Evolutionary conservation across 2,797 vertebrate genomes (phyloP).

Genomic region (Hoplostethus atlanticus): DNA sequence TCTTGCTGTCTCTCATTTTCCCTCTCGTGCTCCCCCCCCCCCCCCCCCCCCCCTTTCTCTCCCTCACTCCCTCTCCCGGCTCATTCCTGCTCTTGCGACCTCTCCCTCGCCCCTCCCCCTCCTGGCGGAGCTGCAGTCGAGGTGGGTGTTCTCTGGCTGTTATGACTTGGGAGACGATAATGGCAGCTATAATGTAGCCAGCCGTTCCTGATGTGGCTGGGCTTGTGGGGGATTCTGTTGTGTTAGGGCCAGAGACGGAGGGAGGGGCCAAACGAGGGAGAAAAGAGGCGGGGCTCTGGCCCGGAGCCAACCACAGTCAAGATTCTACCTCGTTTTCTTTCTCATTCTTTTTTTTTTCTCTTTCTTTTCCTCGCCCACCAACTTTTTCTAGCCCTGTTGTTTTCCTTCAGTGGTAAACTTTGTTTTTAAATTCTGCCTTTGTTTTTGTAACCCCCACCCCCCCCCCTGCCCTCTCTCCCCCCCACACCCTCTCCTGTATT

Average conservation of each 20-base stretch:
- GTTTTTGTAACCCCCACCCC: slow-evolving; percentile 81
- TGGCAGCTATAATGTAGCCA: slow-evolving; percentile 90
- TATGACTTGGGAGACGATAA: slow-evolving; percentile 92
- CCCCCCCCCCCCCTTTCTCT: slow-evolving; percentile 47
- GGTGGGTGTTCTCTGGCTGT: slow-evolving; percentile 92
- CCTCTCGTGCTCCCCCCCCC: slow-evolving; percentile 65
- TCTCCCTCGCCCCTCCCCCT: slow-evolving; percentile 69
- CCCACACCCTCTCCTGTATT: slow-evolving; percentile 48
- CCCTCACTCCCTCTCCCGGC: slow-evolving; percentile 44
- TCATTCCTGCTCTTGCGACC: slow-evolving; percentile 73
- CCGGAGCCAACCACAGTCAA: slow-evolving; percentile 74
- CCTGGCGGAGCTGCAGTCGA: slow-evolving; percentile 80
- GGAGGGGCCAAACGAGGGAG: slow-evolving; percentile 18
- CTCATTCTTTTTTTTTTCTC: slow-evolving; percentile 45
- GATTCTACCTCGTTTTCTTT: slow-evolving; percentile 62
- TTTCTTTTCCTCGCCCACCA: slow-evolving; percentile 45
- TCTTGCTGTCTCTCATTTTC: slow-evolving; percentile 19
- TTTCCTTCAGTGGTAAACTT: slow-evolving; percentile 84
- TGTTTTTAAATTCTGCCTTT: slow-evolving; percentile 82
- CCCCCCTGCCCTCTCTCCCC: slow-evolving; percentile 49
- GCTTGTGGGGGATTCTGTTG: slow-evolving; percentile 85
- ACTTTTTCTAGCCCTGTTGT: slow-evolving; percentile 73
- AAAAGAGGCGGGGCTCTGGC: slow-evolving; percentile 63
- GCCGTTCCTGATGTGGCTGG: slow-evolving; percentile 87
- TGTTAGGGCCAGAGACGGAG: slow-evolving; percentile 78